Percentiles rank a stretch among this genome's conserved stretches.
Conservation (phyloP, 2,797 vertebrate species). For the Anas flavirostris region DNA sequence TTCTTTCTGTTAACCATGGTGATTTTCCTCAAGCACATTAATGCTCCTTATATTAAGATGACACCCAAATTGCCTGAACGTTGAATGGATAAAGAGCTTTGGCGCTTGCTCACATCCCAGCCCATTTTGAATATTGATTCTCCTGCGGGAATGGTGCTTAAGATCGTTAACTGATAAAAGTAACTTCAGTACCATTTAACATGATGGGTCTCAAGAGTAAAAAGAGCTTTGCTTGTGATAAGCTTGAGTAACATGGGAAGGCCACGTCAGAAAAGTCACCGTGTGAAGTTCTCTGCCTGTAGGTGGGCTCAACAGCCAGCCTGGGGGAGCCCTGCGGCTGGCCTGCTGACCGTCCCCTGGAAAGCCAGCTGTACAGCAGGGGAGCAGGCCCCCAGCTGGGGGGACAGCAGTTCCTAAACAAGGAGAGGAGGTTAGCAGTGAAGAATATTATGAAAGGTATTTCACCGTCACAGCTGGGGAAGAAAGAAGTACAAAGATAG, state of each 20-base stretch:
- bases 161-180: constrained; percentile 35
- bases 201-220: constrained; percentile 29
- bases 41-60: neutral
- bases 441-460: neutral
- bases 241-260: neutral
- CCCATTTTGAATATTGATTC: neutral
- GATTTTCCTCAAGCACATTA: neutral
- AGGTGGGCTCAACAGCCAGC: neutral
- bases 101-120: neutral
- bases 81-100: neutral
- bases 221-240: neutral
- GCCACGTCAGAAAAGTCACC: neutral
- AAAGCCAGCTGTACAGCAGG: neutral
- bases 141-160: neutral
- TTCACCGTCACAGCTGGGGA: neutral
- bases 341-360: neutral
- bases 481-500: neutral
- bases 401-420: neutral
- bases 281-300: neutral
- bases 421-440: neutral
- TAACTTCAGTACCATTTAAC: constrained; percentile 15
- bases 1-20: neutral
- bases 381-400: neutral
- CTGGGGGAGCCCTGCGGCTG: neutral
- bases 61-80: neutral